phyloP scores from a whole-genome alignment of 2,797 vertebrate genomes.

The Remorina albescens region DNA sequence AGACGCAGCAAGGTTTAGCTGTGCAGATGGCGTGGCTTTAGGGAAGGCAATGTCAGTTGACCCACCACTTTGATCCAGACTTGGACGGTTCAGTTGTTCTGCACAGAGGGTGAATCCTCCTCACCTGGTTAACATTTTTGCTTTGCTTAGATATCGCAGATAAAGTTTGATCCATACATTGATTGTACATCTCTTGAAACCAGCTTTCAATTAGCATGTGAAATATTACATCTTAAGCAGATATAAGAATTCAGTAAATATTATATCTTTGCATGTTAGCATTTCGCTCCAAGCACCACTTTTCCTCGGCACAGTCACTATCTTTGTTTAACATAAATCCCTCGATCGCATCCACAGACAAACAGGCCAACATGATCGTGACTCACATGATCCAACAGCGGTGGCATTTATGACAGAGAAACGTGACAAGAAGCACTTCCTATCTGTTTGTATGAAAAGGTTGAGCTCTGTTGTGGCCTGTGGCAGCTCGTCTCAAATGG shows the following conservation, averaged over 20 bases:
- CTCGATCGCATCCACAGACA: background rate
- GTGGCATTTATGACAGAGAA: constrained; percentile 56
- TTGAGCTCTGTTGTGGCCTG: constrained; percentile 49
- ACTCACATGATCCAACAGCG: constrained; percentile 5
- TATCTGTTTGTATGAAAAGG: constrained; percentile 46
- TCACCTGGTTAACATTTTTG: background rate
- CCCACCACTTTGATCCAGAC: background rate
- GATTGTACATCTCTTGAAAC: too few species aligned
- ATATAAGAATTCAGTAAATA: too few species aligned
- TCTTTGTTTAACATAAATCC: background rate
- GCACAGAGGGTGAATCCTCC: too few species aligned
- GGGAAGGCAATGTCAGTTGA: background rate
- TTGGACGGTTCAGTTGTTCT: background rate
- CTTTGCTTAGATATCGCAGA: too few species aligned
- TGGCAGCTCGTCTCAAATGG: constrained; percentile 40
- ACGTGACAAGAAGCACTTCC: constrained; percentile 43
- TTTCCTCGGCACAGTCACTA: background rate
- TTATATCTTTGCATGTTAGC: background rate
- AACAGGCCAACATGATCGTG: constrained; percentile 3
- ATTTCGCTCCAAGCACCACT: too few species aligned
- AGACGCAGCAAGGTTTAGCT: background rate
- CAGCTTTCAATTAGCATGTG: too few species aligned
- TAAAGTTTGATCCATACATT: background rate
- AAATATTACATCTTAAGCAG: too few species aligned
- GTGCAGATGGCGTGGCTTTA: background rate